Evolutionary conservation across 2,888 invertebrate genomes (phyloP), one percentile per base, ranked within the genome.

Genomic region (Lissonota sp.): DNA sequence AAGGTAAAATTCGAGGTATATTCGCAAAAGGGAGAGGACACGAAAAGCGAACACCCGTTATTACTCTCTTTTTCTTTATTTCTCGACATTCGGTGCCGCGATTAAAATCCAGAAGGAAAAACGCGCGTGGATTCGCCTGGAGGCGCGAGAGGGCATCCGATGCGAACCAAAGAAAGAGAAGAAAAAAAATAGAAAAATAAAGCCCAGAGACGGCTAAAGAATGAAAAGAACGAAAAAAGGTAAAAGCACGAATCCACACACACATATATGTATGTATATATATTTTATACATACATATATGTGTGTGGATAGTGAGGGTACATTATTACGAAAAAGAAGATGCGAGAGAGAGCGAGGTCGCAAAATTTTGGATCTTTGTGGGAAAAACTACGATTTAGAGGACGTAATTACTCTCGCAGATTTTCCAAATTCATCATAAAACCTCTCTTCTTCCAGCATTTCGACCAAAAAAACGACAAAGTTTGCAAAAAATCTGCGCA

Each of bases 31-130:
- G n/a, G 69, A 44, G 64, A 40, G 60, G 16, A 64, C 66, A 55
- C 66, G 60, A 69, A 26, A 26, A 46, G 53, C 69, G 64, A 63
- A 64, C 76, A 78, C 81, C 73, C 77, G 77, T 81, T 78, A 78
- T 78, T 78, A 70, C 73, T 75, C 69, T 58, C 51, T 55, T 44
- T 37, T 14, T 60, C 40, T 10, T 10, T 64, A 39, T 62, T 58
- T 58, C 42, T 42, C 63, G 66, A 66, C 60, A 62, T 77, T 78
- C 74, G 74, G 44, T 73, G 63, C 60, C 74, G 70, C 81, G 81
- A 81, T 81, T 81, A 81, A 81, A 81, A 78, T 74, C 73, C 81
- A 73, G 62, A 14, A 66, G 73, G 57, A 79, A 81, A 80, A 77
- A 78, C 58, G 64, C 75, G 69, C 73, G 70, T 63, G 74, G 64